Evolutionary conservation across 1,140 invertebrate species (phyloP), one percentile per base, ranked within the genome.

Genomic region (Phymastichus coffea): DNA sequence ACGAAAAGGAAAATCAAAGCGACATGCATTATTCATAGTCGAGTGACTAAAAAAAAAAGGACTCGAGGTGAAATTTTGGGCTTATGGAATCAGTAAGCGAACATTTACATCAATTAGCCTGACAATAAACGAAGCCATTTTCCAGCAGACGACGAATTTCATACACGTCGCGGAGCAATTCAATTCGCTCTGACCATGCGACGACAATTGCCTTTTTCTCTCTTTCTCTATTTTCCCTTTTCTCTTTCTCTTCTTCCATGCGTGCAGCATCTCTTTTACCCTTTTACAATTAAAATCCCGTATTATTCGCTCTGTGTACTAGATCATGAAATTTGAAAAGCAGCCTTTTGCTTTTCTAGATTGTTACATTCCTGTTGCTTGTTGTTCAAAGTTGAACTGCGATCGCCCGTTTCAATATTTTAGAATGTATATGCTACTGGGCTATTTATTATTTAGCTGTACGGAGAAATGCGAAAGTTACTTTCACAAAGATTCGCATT

Each of bases 61-160:
- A 6, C 19, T 25, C 12, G 51, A 35, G n/a, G n/a, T 33, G 26
- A 57, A 57, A 41, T 30, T 30, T 41, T 12, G 8, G 25, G 38
- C 40, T 43, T 15, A n/a, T 22, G 19, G 33, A 59, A 47, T 52
- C 49, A 44, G 41, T n/a, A n/a, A 33, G 12, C 20, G 48, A 52
- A 41, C 46, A 51, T 58, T 51, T 52, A 59, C 57, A 53, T 59
- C 49, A 53, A 59, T 59, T 59, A 59, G 57, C 41, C 23, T 44
- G n/a, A n/a, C n/a, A n/a, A n/a, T n/a, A n/a, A 59, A 59, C 23
- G 49, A 35, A 48, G 40, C 23, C 33, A 51, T 60, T 60, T 54
- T 51, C 51, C 51, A 30, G n/a, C n/a, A n/a, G 30, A 53, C 40
- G 26, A n/a, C 28, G 40, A 51, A 58, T 58, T 58, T 58, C 15